Evolutionary conservation across 2,113 vertebrate species (phyloP).

Genomic region (Indicator maculatus): DNA sequence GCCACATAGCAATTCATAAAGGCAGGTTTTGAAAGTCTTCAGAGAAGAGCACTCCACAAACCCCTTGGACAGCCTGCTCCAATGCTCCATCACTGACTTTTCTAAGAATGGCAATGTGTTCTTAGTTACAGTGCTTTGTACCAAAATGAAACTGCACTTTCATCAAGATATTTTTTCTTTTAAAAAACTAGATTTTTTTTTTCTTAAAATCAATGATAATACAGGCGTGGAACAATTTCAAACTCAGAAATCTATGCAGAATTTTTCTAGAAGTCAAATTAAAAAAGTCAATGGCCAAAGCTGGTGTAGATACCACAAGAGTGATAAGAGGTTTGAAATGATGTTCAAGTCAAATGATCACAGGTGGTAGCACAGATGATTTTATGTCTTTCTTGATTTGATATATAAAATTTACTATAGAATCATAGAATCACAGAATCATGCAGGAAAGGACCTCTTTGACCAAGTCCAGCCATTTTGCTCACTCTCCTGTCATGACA

Average conservation of each 20-base stretch:
- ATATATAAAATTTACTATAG: not conserved
- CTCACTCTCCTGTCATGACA: no score
- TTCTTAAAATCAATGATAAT: not conserved
- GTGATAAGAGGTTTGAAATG: not conserved
- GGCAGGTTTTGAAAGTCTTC: no score
- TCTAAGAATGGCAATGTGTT: not conserved
- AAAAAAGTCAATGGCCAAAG: not conserved
- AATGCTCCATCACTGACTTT: not conserved
- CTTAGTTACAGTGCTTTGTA: not conserved
- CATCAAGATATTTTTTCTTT: not conserved
- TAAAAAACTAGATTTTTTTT: not conserved
- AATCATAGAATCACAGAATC: no score
- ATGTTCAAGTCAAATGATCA: not conserved
- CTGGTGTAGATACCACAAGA: not conserved
- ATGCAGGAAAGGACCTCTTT: no score
- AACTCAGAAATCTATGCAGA: not conserved
- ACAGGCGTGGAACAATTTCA: not conserved
- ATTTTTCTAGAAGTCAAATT: not conserved
- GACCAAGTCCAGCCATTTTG: no score
- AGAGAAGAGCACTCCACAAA: no score
- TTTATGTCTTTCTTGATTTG: not conserved
- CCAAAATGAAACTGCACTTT: not conserved
- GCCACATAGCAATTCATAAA: no score
- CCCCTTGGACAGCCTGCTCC: no score
- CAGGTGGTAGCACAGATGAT: no score